Conservation (phyloP, 2,888 invertebrate species). For the Merodon equestris region DNA sequence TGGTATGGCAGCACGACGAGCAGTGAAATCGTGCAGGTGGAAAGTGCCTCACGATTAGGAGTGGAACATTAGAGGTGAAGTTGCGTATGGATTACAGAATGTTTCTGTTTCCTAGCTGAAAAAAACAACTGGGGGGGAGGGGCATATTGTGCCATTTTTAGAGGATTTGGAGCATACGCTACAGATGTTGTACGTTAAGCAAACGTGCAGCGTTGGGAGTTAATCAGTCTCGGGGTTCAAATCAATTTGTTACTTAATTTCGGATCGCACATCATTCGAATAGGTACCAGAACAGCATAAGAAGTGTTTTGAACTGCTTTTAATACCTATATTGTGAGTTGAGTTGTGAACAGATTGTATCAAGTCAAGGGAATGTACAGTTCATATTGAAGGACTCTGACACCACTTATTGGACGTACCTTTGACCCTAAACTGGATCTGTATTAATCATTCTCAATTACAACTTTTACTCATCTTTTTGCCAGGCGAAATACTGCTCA, state of each 20-base stretch:
- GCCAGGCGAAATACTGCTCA: too few relatives aligned
- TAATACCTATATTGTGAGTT: too few relatives aligned
- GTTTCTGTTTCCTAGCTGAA: conserved; percentile 3
- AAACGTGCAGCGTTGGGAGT: conserved; percentile 8
- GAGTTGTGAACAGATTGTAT: too few relatives aligned
- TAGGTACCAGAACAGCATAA: too few relatives aligned
- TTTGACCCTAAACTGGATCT: too few relatives aligned
- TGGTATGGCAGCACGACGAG: conserved; percentile 17
- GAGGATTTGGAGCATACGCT: background rate
- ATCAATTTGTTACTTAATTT: conserved; percentile 75
- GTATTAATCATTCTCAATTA: too few relatives aligned
- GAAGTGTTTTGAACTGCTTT: too few relatives aligned
- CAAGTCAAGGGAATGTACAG: too few relatives aligned
- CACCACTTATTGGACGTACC: too few relatives aligned
- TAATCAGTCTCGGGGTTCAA: conserved; percentile 66
- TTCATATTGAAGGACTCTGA: too few relatives aligned
- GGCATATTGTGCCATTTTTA: background rate
- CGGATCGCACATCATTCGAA: too few relatives aligned
- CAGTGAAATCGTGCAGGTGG: conserved; percentile 37
- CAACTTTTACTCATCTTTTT: too few relatives aligned
- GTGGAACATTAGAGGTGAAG: conserved; percentile 22
- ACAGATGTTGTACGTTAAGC: background rate
- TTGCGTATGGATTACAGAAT: conserved; percentile 49
- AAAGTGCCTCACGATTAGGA: conserved; percentile 17
- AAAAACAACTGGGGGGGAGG: background rate